Base-by-base conservation (phyloP, 1,140 invertebrate species). In the Aradophagus sp. region DNA sequence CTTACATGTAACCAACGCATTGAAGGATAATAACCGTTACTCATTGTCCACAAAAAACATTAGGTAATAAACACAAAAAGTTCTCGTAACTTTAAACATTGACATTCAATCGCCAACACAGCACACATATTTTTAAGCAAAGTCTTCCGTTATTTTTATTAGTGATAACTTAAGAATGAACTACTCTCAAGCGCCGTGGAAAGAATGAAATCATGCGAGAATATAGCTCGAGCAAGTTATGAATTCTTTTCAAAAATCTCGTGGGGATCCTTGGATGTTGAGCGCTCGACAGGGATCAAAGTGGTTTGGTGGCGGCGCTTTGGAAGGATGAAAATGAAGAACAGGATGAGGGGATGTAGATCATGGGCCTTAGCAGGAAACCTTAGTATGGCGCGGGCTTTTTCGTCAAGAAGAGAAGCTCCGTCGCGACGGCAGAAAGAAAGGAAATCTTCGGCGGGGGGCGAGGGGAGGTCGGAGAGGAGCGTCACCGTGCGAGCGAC, bases 211-310 rank as follows among this genome's bases (percentile, higher is more conserved):
- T 70, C 67, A 58, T 26, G 45, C 45, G 15, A 32, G 44, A 61
- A 56, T 62, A 45, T 63, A 58, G 52, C 42, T 53, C 29, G 68
- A 55, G 69, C 72, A 71, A 82, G 75, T 83, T 83, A 83, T 82
- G 80, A 83, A 83, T 82, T 83, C 80, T 84, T 84, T 83, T 71
- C 66, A 73, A 79, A 82, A 82, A 81, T 79, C 77, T 80, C 59
- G 62, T 62, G 70, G 70, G 74, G 74, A 81, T 81, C 71, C 68
- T 70, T 65, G 73, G 75, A 82, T 82, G 80, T 84, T 82, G 78
- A 80, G 75, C 75, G 74, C 79, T 82, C 78, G 76, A 77, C 75
- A 61, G 80, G 80, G 79, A 83, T 82, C 82, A 84, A 82, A 80
- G 76, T 61, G 76, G 79, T 74, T 80, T 68, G 76, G 68, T 68